Percentiles rank a stretch among this genome's conserved stretches.
phyloP scores from a whole-genome alignment of 2,113 vertebrate genomes.

The Tetrax tetrax region DNA sequence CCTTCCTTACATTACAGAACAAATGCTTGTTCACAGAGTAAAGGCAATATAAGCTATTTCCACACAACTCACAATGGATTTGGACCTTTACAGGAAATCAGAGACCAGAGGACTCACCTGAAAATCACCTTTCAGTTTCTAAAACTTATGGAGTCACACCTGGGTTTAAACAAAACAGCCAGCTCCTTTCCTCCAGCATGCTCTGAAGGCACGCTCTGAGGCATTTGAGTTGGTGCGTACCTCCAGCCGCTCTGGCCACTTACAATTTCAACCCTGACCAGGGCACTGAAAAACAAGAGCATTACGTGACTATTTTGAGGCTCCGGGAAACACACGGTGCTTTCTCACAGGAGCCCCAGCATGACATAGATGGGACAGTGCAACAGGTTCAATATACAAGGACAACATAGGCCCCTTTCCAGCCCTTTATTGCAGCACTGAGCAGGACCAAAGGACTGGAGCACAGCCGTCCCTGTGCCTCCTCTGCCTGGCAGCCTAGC shows the following conservation, averaged over 20 bases:
- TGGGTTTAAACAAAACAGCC: neutral
- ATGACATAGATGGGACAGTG: neutral
- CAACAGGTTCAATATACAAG: neutral
- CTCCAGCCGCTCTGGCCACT: neutral
- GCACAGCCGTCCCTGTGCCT: neutral
- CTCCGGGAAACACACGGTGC: neutral
- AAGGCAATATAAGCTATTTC: neutral
- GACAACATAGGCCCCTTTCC: rapidly evolving
- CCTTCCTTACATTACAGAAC: neutral
- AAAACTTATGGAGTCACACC: neutral
- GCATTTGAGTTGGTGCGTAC: neutral
- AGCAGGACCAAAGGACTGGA: neutral
- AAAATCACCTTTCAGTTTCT: neutral
- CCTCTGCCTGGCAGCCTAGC: neutral
- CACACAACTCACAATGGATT: neutral
- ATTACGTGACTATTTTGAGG: neutral
- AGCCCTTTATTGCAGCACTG: neutral
- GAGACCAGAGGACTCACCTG: neutral
- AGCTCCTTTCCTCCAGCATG: neutral
- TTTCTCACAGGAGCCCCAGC: neutral
- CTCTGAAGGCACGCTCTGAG: neutral
- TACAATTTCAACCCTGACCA: rapidly evolving
- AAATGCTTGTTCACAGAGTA: neutral
- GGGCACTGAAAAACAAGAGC: neutral
- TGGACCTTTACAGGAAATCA: neutral